Conservation (phyloP, 2,113 vertebrate genomes). For the Stictonetta naevosa region DNA sequence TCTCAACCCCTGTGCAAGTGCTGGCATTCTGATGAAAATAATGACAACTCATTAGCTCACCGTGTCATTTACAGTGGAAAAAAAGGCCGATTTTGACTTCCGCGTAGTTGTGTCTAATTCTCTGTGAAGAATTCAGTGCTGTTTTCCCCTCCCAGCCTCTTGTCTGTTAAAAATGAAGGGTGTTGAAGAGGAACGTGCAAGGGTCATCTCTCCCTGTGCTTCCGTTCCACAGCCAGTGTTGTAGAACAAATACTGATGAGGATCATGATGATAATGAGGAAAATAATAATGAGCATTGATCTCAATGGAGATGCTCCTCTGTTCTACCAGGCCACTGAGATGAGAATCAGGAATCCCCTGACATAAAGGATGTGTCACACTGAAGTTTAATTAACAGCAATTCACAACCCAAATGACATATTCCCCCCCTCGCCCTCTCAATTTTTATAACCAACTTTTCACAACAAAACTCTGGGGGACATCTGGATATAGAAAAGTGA, state of each 20-base stretch:
- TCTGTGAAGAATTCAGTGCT: neutral
- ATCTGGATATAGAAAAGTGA: neutral
- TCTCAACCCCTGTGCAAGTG: neutral
- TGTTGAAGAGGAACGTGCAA: neutral
- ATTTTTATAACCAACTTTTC: slow-evolving; percentile 46
- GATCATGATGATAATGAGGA: slow-evolving; percentile 66
- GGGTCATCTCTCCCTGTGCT: slow-evolving; percentile 38
- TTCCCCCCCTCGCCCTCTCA: neutral
- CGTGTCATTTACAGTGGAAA: neutral
- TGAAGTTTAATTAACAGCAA: slow-evolving; percentile 67
- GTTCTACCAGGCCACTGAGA: slow-evolving; percentile 57
- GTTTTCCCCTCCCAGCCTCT: neutral
- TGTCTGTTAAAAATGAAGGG: neutral
- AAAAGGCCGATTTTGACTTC: neutral
- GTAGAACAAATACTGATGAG: slow-evolving; percentile 69
- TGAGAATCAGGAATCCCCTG: slow-evolving; percentile 63
- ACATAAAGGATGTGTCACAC: slow-evolving; percentile 61
- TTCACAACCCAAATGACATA: slow-evolving; percentile 60
- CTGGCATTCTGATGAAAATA: neutral
- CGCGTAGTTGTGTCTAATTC: neutral
- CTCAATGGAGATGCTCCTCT: slow-evolving; percentile 49
- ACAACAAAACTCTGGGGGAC: slow-evolving; percentile 53
- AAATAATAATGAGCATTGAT: slow-evolving; percentile 72
- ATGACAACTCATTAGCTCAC: neutral
- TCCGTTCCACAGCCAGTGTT: slow-evolving; percentile 23